Evolutionary conservation across 2,113 vertebrate species (phyloP), one percentile per base, ranked within the genome.

Genomic region (Sphaerodactylus townsendi): DNA sequence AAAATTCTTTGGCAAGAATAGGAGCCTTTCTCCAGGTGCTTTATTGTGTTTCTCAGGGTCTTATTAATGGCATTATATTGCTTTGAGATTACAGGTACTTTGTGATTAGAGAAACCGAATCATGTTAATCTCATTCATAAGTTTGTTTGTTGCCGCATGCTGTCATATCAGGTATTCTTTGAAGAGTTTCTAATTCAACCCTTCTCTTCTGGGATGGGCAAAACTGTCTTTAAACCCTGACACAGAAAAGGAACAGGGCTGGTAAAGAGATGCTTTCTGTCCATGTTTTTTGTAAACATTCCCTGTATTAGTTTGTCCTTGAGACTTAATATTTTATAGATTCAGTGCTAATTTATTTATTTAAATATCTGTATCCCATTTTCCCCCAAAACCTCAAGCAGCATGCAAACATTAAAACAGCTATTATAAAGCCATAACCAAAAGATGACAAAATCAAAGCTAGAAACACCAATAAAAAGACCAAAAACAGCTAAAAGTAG

Each of bases 11-110:
- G 46, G 8, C 79, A 50, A 85, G 83, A 88, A 79, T 82, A 79
- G 84, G 82, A 88, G 71, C 70, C 80, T 86, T 77, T 90, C 84
- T 88, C 93, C 89, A 94, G 93, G 94, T 95, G 64, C 93, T 92
- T 85, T 90, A 5, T 91, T 95, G 89, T 92, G 69, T 77, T 74
- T 86, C 75, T 89, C 33, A 33, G 76, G 80, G 79, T 92, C 59
- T 92, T 90, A 65, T 86, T 94, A 92, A 86, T 88, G 23, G 71
- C 81, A 78, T 93, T 94, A 86, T 93, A 87, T 93, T 88, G 85
- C 87, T 88, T 72, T 59, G 72, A 78, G 82, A 65, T 92, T 96
- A 87, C 82, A 93, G 92, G 92, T 89, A 92, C 79, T 72, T n/a
- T 93, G 90, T 92, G 92, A 85, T 91, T 70, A 53, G 74, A 93